Evolutionary conservation across 2,888 invertebrate genomes (phyloP).

Genomic region (Tricholauxania praeusta): DNA sequence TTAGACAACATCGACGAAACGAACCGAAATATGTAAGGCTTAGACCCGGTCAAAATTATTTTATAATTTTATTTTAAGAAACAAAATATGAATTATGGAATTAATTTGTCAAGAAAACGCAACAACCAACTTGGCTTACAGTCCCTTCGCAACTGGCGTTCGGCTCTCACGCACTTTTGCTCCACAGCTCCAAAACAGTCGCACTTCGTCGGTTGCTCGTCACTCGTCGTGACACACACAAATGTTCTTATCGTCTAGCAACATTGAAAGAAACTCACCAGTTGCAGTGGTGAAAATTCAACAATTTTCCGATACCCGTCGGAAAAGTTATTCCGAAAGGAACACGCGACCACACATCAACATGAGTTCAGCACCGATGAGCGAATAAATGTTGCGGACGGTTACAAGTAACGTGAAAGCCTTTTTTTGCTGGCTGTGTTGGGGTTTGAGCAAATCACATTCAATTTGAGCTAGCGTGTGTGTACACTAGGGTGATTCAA

Average conservation of each 20-base stretch:
- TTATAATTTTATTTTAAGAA: neutral
- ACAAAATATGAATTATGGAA: neutral
- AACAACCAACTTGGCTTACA: conserved; percentile 22
- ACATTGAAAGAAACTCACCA: neutral
- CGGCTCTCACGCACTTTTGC: conserved; percentile 31
- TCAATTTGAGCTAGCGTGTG: no score
- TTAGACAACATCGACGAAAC: no score
- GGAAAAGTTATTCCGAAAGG: neutral
- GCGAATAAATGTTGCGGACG: no score
- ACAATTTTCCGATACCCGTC: conserved; percentile 16
- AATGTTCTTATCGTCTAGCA: neutral
- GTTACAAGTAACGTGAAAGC: no score
- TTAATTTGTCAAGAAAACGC: conserved; percentile 1
- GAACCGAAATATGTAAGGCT: no score
- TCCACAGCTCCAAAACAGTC: conserved; percentile 21
- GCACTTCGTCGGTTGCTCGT: conserved; percentile 4
- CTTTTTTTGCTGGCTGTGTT: no score
- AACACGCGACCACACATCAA: neutral
- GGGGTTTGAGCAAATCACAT: no score
- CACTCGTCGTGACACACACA: neutral
- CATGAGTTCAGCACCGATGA: no score
- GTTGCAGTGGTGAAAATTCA: conserved; percentile 4
- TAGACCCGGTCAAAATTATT: no score
- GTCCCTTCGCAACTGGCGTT: conserved; percentile 26
- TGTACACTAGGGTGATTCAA: no score